These are phyloP conservation scores for Platorchestia sp. DNA, from an alignment of 1,140 invertebrate species.

Conservation along the genomic window DNA sequence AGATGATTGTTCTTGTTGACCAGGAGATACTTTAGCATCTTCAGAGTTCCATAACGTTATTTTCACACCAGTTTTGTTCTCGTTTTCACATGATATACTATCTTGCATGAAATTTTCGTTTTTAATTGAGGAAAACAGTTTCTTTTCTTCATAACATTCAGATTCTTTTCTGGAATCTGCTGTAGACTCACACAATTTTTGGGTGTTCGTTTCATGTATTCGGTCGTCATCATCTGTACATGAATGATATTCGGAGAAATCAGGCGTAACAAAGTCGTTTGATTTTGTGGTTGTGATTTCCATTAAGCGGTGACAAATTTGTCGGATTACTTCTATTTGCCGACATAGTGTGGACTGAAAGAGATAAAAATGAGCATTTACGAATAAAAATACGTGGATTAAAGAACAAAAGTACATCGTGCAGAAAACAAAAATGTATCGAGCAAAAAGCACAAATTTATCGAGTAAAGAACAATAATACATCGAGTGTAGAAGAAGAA, in stretches of 20 bases:
- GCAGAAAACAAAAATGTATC: too few relatives aligned
- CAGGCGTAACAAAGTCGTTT: not conserved
- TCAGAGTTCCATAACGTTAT: not conserved
- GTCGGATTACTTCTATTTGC: conserved; percentile 64
- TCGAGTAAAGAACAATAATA: too few relatives aligned
- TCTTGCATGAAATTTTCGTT: not conserved
- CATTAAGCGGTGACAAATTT: conserved; percentile 63
- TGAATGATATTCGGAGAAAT: not conserved
- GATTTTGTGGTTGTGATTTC: conserved; percentile 57
- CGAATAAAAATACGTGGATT: not conserved
- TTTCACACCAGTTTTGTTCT: not conserved
- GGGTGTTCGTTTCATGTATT: not conserved
- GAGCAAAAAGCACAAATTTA: too few relatives aligned
- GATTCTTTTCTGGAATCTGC: not conserved
- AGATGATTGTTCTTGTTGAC: not conserved
- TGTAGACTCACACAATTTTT: not conserved
- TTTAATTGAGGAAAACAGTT: not conserved
- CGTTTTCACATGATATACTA: not conserved
- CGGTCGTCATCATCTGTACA: not conserved
- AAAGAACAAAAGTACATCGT: too few relatives aligned
- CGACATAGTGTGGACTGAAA: conserved; percentile 62
- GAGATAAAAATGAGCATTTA: not conserved
- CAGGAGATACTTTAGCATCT: not conserved
- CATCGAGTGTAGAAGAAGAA: too few relatives aligned
- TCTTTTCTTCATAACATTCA: not conserved